Evolutionary conservation across 1,140 invertebrate genomes (phyloP).

Genomic region (Panagrolaimus sp.): DNA sequence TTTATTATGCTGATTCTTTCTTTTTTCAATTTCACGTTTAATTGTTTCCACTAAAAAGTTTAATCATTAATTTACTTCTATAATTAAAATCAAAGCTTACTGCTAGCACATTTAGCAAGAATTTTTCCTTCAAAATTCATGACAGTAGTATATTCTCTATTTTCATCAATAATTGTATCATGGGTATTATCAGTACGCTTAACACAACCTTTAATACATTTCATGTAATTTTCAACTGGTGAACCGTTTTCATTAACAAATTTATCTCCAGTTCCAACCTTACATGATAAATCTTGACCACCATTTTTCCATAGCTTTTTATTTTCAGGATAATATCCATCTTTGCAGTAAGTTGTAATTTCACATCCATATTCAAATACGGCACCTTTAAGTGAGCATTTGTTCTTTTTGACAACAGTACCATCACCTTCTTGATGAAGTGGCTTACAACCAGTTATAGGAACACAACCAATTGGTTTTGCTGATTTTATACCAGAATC

Average conservation of each 20-base stretch:
- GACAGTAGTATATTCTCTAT: not conserved
- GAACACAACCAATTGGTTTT: not conserved
- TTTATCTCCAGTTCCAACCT: not conserved
- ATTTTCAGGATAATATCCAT: not conserved
- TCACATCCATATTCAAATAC: not conserved
- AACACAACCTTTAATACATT: slow-evolving; percentile 4
- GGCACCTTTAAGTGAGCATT: not conserved
- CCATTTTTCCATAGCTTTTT: not conserved
- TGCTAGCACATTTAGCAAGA: slow-evolving; percentile 11
- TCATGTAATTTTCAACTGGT: not conserved
- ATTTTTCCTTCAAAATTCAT: not conserved
- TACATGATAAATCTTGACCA: not conserved
- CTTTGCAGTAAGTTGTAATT: not conserved
- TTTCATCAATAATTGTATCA: slow-evolving; percentile 5
- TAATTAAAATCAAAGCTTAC: not conserved
- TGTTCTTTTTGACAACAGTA: not conserved
- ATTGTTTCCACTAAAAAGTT: not conserved
- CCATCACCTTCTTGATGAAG: not conserved
- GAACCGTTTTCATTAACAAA: not conserved
- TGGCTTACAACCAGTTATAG: not conserved
- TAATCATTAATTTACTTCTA: not conserved
- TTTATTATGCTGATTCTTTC: not conserved
- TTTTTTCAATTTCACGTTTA: not conserved
- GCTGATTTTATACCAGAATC: not conserved
- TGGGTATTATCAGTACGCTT: not conserved